Base-by-base conservation (phyloP, 64 coral and sea anemone genomes). In the Cladopsammia gracilis region DNA sequence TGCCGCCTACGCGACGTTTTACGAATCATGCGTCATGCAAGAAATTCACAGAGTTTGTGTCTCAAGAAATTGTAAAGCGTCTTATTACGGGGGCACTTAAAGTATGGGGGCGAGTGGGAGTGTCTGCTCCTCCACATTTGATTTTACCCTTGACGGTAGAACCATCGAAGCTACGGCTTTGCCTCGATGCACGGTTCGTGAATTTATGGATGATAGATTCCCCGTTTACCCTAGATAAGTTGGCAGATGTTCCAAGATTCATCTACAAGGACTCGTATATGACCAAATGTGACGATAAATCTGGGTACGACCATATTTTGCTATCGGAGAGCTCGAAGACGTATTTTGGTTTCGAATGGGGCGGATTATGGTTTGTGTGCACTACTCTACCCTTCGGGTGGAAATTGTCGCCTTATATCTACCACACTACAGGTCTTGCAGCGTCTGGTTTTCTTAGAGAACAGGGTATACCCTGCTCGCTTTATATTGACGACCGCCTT, bases 401-500 rank as follows among this genome's bases (percentile, higher is more conserved):
- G 54, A 86, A 86, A 68, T 65, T 48, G 43, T 48, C 64, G 11
- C 80, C 83, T 11, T 87, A 70, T 50, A 48, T 87, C 64, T 70
- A 70, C n/a, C 64, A 87, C 25, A 54, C 85, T 7, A 87, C 67
- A 10, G 67, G 85, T 15, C 75, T 65, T 23, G 1, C 48, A 46
- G 72, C 67, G 42, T 89, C 73, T 13, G 71, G 71, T 48, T 3
- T 20, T 45, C 42, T 87, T 10, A 66, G 68, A 9, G 49, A 66
- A 14, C n/a, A 24, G 22, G 85, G 87, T 60, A 85, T 89, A 77
- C 87, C 58, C 7, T 89, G 73, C 61, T 64, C 87, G 14, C 34
- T 77, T 3, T 89, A 89, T 22, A 89, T 89, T 57, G 86, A 89
- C 23, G 86, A 78, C 25, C n/a, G 87, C 10, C 73, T 77, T 65